These are phyloP conservation scores for Turritopsis rubra DNA, from an alignment of 30 jellyfish, hydroid and myxozoan species.

Conservation along the genomic window DNA sequence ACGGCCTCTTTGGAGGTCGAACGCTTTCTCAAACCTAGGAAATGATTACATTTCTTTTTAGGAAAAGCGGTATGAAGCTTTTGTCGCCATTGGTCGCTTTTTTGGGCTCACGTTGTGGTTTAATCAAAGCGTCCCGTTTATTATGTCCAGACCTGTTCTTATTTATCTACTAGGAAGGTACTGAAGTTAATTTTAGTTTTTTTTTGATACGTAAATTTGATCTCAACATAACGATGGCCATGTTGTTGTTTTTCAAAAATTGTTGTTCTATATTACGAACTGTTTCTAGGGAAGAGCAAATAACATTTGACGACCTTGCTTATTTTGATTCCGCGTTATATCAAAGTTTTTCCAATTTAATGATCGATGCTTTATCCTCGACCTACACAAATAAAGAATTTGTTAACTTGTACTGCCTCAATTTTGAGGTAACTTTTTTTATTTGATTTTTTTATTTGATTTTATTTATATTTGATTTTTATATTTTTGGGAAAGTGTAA, in stretches of 20 bases:
- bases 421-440: slow-evolving; percentile 51
- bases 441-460: neutral
- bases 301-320: slow-evolving; percentile 72
- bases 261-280: neutral
- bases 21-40: neutral
- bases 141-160: slow-evolving; percentile 64
- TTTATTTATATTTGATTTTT: no score
- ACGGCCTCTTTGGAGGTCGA: neutral
- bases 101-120: slow-evolving; percentile 87
- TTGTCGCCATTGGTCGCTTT: slow-evolving; percentile 79
- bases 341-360: slow-evolving; percentile 48
- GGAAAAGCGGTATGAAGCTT: slow-evolving; percentile 38
- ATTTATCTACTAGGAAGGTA: slow-evolving; percentile 58
- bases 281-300: slow-evolving; percentile 68
- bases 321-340: slow-evolving; percentile 57
- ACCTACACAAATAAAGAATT: slow-evolving; percentile 46
- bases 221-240: neutral
- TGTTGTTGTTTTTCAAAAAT: neutral
- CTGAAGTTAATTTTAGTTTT: neutral
- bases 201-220: neutral
- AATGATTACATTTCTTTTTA: neutral
- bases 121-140: slow-evolving; percentile 76
- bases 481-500: no score
- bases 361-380: slow-evolving; percentile 61
- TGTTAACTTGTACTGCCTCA: slow-evolving; percentile 49